Percentiles rank a stretch among this genome's conserved stretches.
Evolutionary conservation across 2,888 invertebrate genomes (phyloP).

Genomic region (Aphelenchoides bicaudatus): DNA sequence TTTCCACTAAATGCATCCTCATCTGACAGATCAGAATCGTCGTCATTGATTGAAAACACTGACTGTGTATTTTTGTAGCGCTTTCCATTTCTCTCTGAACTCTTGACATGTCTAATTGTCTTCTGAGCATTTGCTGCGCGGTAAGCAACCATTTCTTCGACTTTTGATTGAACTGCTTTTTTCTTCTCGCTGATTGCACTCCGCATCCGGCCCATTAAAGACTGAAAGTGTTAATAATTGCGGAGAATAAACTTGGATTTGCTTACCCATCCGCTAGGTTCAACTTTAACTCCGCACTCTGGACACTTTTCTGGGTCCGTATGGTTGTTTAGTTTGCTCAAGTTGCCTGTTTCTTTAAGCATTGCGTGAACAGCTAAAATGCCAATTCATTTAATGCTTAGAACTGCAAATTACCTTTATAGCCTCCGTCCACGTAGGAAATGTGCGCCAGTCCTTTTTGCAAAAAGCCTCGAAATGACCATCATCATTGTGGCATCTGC

Average conservation of each 20-base stretch:
- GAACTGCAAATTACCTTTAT: slow-evolving; percentile 65
- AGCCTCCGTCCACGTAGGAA: slow-evolving; percentile 85
- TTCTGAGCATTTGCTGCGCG: slow-evolving; percentile 15
- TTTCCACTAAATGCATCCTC: slow-evolving; percentile 31
- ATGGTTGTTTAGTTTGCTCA: slow-evolving; percentile 80
- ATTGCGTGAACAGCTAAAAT: slow-evolving; percentile 65
- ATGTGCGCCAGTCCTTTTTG: slow-evolving; percentile 89
- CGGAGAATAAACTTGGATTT: slow-evolving; percentile 10
- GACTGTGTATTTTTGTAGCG: slow-evolving; percentile 36
- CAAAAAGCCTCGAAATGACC: slow-evolving; percentile 93
- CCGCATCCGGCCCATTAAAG: slow-evolving; percentile 39
- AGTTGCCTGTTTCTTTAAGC: slow-evolving; percentile 73
- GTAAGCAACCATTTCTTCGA: slow-evolving; percentile 18
- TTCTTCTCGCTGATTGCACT: slow-evolving; percentile 81
- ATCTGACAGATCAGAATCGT: slow-evolving; percentile 31
- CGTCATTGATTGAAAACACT: slow-evolving; percentile 34
- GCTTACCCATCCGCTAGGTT: slow-evolving; percentile 31
- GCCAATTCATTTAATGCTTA: not conserved
- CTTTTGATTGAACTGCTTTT: slow-evolving; percentile 74
- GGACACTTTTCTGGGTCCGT: slow-evolving; percentile 73
- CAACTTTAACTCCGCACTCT: slow-evolving; percentile 67
- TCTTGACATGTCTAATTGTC: slow-evolving; percentile 71
- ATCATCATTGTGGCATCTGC: slow-evolving; percentile 66
- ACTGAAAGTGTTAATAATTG: slow-evolving; percentile 28
- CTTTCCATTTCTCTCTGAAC: slow-evolving; percentile 76